Evolutionary conservation across 2,888 invertebrate species (phyloP).

Genomic region (Laspeyria flexula): DNA sequence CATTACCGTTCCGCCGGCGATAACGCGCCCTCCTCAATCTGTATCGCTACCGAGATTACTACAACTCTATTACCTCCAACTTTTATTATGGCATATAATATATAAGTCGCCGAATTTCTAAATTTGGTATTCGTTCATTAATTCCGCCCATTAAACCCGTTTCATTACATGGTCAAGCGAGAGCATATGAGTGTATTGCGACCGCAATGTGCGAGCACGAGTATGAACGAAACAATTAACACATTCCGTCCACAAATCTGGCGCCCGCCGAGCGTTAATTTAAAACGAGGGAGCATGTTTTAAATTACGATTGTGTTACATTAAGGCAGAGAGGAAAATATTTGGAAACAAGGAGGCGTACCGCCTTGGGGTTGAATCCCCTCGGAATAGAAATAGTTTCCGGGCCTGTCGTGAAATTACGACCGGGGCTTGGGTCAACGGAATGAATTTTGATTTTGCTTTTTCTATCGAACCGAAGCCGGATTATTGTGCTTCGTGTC

Average conservation of each 20-base stretch:
- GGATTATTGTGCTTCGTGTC: conserved; percentile 66
- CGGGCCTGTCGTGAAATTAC: conserved; percentile 69
- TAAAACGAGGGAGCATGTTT: conserved; percentile 55
- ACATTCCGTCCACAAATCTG: conserved; percentile 62
- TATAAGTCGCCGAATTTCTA: conserved; percentile 38
- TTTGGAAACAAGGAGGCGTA: conserved; percentile 63
- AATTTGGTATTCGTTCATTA: conserved; percentile 45
- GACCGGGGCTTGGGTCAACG: conserved; percentile 67
- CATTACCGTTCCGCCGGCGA: conserved; percentile 67
- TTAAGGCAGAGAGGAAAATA: conserved; percentile 54
- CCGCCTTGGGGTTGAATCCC: conserved; percentile 67
- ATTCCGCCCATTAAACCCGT: conserved; percentile 39
- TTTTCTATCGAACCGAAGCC: conserved; percentile 66
- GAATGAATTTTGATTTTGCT: conserved; percentile 82
- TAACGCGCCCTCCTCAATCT: conserved; percentile 57
- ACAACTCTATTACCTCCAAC: conserved; percentile 61
- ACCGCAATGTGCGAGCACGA: conserved; percentile 44
- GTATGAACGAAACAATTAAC: conserved; percentile 64
- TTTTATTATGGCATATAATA: conserved; percentile 47
- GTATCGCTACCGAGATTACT: conserved; percentile 50
- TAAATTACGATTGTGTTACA: conserved; percentile 61
- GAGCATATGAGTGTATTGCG: conserved; percentile 55
- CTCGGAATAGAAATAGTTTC: conserved; percentile 81
- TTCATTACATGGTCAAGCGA: conserved; percentile 53
- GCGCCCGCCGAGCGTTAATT: conserved; percentile 51